Evolutionary conservation across 2,113 vertebrate genomes (phyloP).

Genomic region (Macheiramphus alcinus): DNA sequence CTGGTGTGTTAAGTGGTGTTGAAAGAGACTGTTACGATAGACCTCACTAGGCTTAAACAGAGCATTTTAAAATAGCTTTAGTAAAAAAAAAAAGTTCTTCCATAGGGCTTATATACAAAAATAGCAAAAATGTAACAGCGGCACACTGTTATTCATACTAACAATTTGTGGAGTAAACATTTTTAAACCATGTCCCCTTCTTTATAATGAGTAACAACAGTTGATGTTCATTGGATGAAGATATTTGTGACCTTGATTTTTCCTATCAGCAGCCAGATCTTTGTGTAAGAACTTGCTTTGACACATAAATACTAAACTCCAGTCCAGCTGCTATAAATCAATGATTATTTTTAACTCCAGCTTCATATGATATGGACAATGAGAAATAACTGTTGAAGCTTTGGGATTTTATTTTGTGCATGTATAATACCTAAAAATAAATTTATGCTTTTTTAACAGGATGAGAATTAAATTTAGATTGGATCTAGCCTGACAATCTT

Average conservation of each 20-base stretch:
- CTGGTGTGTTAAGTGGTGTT: neutral
- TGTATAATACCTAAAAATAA: neutral
- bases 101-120: neutral
- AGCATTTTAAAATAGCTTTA: neutral
- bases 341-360: neutral
- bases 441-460: neutral
- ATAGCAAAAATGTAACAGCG: neutral
- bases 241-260: neutral
- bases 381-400: neutral
- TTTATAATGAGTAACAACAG: neutral
- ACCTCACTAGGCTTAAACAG: neutral
- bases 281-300: neutral
- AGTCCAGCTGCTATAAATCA: neutral
- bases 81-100: neutral
- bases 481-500: neutral
- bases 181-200: neutral
- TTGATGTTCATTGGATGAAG: neutral
- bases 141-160: neutral
- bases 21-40: neutral
- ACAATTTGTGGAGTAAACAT: neutral
- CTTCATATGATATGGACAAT: neutral
- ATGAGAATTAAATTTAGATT: neutral
- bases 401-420: neutral
- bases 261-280: neutral
- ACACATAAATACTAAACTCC: neutral